phyloP scores from a whole-genome alignment of 2,113 vertebrate genomes.

The Calonectris borealis region DNA sequence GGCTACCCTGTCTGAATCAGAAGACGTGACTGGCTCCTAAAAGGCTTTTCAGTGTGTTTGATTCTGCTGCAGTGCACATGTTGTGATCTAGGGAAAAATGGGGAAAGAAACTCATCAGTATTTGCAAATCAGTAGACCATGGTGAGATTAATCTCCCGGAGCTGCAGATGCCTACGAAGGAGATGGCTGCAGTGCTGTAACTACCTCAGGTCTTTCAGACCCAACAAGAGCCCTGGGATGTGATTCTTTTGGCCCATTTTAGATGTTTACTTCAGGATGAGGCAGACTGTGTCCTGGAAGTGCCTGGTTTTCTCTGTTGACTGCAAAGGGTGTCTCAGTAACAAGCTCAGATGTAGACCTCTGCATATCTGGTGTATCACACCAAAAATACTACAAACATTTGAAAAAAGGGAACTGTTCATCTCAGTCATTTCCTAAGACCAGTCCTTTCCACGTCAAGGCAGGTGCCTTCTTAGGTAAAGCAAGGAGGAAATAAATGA shows the following conservation, averaged over 20 bases:
- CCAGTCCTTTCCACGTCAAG: background rate
- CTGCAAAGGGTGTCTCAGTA: background rate
- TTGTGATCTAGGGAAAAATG: background rate
- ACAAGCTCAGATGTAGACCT: background rate
- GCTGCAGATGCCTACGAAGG: background rate
- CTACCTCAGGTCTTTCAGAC: background rate
- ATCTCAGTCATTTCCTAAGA: background rate
- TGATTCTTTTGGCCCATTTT: background rate
- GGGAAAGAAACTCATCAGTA: background rate
- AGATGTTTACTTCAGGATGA: background rate
- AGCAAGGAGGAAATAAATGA: background rate
- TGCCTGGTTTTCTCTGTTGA: background rate
- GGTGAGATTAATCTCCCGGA: background rate
- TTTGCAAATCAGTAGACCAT: background rate
- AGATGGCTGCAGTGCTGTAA: background rate
- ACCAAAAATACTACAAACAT: background rate
- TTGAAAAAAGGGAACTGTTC: background rate
- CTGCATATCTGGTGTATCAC: background rate
- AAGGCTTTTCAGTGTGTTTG: background rate
- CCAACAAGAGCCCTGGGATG: background rate
- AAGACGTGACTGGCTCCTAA: background rate
- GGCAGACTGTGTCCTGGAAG: background rate
- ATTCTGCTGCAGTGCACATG: background rate
- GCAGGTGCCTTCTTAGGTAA: background rate
- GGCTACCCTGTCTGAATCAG: background rate